phyloP scores from a whole-genome alignment of 2,797 vertebrate genomes.

The Gallinago solitaria region DNA sequence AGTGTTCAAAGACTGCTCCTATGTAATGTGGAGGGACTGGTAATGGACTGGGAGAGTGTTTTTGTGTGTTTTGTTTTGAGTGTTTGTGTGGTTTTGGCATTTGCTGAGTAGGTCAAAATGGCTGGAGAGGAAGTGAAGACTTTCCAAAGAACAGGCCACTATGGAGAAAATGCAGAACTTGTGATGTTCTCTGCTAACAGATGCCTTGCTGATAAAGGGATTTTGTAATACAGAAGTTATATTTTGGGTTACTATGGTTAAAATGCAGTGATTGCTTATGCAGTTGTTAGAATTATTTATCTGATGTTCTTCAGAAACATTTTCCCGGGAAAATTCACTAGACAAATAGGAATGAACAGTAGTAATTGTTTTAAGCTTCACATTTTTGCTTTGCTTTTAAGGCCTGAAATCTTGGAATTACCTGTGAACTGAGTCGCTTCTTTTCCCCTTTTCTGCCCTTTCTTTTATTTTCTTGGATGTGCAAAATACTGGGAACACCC shows the following conservation, averaged over 20 bases:
- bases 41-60: neutral
- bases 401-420: neutral
- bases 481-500: neutral
- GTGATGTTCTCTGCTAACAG: neutral
- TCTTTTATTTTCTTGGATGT: neutral
- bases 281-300: neutral
- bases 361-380: neutral
- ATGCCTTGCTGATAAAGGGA: neutral
- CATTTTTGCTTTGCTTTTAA: neutral
- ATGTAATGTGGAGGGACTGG: neutral
- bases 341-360: neutral
- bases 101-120: neutral
- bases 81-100: neutral
- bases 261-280: neutral
- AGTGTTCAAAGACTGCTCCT: neutral
- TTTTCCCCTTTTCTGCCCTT: neutral
- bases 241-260: neutral
- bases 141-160: neutral
- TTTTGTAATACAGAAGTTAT: neutral
- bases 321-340: neutral
- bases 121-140: neutral
- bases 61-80: too few relatives aligned
- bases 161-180: neutral
- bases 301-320: neutral
- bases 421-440: neutral